These are phyloP conservation scores for Megalops cyprinoides DNA, from an alignment of 2,797 vertebrate genomes.

Conservation along the genomic window DNA sequence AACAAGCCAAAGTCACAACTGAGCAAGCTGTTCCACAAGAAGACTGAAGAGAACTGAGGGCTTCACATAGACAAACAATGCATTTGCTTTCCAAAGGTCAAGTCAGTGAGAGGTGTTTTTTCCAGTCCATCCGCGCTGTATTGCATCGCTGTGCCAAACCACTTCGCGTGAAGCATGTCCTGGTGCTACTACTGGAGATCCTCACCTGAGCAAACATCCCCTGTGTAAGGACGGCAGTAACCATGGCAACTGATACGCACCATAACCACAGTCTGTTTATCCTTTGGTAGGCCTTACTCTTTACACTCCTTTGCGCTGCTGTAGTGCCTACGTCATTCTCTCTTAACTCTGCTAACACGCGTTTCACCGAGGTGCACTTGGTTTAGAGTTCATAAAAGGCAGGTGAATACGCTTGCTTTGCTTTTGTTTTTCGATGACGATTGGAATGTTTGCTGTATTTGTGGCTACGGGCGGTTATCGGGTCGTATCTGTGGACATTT, in stretches of 20 bases:
- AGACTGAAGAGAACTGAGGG: neutral
- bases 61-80: neutral
- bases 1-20: neutral
- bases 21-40: neutral
- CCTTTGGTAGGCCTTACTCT: constrained; percentile 26
- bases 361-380: constrained; percentile 64
- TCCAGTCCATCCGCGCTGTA: neutral
- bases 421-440: neutral
- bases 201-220: neutral
- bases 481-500: constrained; percentile 20
- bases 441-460: constrained; percentile 24
- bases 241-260: constrained; percentile 48
- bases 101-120: neutral
- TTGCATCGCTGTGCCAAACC: neutral
- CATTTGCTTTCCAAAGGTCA: constrained; percentile 1
- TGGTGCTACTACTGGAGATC: too few relatives aligned
- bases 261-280: constrained; percentile 39
- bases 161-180: neutral
- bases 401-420: constrained; percentile 21
- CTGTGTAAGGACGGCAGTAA: constrained; percentile 35
- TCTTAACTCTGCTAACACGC: constrained; percentile 46
- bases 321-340: constrained; percentile 14
- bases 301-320: neutral
- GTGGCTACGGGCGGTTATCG: constrained; percentile 32
- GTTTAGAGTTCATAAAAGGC: constrained; percentile 66